Percentiles rank a stretch among this genome's conserved stretches.
phyloP scores from a whole-genome alignment of 2,797 vertebrate genomes.

The Eulemur rubriventer region DNA sequence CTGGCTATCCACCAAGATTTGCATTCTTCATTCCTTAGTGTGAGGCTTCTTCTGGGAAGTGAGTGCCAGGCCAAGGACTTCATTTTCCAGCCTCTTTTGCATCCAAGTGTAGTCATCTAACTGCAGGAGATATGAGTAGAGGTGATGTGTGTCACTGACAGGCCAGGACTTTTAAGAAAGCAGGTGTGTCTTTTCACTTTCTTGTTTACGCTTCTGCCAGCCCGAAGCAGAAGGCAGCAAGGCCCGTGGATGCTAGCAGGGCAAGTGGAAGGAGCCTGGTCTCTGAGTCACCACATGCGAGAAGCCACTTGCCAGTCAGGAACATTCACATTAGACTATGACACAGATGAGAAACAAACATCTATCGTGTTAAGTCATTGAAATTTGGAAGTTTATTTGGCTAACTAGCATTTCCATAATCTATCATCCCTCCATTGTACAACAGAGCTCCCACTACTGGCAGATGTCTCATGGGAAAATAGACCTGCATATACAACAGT shows the following conservation, averaged over 20 bases:
- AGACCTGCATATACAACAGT: not conserved
- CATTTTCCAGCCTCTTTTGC: not conserved
- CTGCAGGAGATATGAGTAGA: not conserved
- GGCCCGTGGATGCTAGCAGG: not conserved
- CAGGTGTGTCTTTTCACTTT: not conserved
- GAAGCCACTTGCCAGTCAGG: not conserved
- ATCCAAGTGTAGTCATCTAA: not conserved
- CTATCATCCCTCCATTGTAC: not conserved
- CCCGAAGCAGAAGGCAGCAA: not conserved
- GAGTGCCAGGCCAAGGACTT: not conserved
- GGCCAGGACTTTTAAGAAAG: not conserved
- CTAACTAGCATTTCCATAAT: not conserved
- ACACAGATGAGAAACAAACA: not conserved
- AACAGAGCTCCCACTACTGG: not conserved
- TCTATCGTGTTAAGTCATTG: not conserved
- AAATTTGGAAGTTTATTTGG: not conserved
- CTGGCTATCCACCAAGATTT: not conserved
- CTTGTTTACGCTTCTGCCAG: not conserved
- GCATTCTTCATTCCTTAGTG: not conserved
- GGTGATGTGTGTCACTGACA: not conserved
- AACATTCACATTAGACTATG: not conserved
- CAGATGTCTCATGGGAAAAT: not conserved
- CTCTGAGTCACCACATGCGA: not conserved
- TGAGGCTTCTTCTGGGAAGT: not conserved
- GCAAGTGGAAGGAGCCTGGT: not conserved